Conservation (phyloP, 2,797 vertebrate genomes). For the Valencia hispanica region DNA sequence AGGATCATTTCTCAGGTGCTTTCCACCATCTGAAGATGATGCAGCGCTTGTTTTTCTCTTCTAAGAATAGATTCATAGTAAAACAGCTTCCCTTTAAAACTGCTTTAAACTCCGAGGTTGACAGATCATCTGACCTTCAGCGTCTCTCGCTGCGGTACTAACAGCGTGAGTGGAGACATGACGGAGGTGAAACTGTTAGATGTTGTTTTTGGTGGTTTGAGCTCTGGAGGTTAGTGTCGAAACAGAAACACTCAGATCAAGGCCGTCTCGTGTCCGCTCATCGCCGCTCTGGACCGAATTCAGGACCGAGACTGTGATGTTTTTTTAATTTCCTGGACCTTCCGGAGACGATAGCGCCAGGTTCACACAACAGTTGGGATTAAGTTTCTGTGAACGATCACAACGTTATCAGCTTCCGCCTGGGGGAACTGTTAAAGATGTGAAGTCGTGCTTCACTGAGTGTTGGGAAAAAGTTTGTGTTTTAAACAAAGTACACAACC, state of each 20-base stretch:
- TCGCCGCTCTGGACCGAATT: background rate
- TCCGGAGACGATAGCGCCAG: background rate
- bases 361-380: constrained; percentile 31
- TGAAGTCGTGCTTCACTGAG: constrained; percentile 11
- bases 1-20: background rate
- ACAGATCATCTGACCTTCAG: background rate
- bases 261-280: background rate
- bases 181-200: background rate
- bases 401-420: constrained; percentile 14
- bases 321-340: constrained; percentile 1
- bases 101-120: background rate
- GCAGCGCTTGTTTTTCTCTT: background rate
- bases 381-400: constrained; percentile 16
- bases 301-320: background rate
- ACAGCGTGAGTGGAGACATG: background rate
- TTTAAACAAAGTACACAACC: background rate
- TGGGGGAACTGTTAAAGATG: constrained; percentile 9
- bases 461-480: background rate
- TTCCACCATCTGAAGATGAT: background rate
- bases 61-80: background rate
- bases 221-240: background rate
- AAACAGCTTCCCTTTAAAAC: background rate
- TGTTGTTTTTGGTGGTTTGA: background rate
- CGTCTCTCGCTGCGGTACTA: background rate
- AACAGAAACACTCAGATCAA: too few species aligned